These are phyloP conservation scores for Cotesia typhae DNA, from an alignment of 1,140 invertebrate species.

Conservation along the genomic window DNA sequence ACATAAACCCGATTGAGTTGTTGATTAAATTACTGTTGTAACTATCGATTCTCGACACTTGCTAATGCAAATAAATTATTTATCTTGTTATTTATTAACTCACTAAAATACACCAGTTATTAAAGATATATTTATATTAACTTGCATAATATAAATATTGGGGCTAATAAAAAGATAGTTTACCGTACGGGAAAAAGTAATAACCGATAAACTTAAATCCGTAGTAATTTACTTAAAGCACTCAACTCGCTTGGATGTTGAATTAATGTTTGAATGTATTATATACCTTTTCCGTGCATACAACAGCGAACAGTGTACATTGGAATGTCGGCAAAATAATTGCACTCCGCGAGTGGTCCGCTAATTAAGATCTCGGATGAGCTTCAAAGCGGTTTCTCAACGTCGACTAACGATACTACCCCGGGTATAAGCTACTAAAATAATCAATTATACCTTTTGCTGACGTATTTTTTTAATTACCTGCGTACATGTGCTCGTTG, in stretches of 20 bases:
- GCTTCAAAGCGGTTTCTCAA: conserved; percentile 39
- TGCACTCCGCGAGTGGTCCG: conserved; percentile 38
- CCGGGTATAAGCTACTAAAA: neutral
- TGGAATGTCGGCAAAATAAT: conserved; percentile 38
- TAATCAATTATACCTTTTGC: neutral
- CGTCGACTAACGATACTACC: conserved; percentile 21
- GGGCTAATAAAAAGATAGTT: too few species aligned
- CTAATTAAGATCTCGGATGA: conserved; percentile 45
- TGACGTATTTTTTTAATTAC: conserved; percentile 1
- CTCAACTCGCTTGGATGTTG: too few species aligned
- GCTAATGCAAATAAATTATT: neutral
- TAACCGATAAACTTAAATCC: too few species aligned
- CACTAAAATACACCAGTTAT: too few species aligned
- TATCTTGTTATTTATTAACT: neutral
- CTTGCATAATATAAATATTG: too few species aligned
- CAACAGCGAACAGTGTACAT: neutral
- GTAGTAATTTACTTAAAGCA: too few species aligned
- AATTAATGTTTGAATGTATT: too few species aligned
- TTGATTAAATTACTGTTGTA: conserved; percentile 3
- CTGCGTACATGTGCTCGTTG: too few species aligned
- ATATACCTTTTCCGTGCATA: too few species aligned
- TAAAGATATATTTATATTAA: too few species aligned
- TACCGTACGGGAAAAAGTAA: too few species aligned
- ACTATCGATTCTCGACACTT: conserved; percentile 13
- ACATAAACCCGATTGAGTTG: neutral